These are phyloP conservation scores for Drosophila littoralis DNA, from an alignment of 1,140 invertebrate species.

Conservation along the genomic window DNA sequence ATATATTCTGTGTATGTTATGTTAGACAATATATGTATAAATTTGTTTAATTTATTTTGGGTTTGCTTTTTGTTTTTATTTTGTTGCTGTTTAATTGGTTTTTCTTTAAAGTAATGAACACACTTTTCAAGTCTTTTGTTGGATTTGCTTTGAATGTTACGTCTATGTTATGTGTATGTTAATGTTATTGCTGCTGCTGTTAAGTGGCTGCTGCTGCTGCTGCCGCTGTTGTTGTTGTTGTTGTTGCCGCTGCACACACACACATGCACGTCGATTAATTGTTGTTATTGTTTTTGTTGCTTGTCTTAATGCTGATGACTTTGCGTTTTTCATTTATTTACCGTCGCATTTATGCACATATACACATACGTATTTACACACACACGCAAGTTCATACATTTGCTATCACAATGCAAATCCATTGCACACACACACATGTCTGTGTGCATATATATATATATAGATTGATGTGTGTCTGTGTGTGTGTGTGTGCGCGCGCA, in stretches of 20 bases:
- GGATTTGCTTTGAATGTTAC: constrained; percentile 49
- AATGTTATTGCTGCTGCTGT: constrained; percentile 27
- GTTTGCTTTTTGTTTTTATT: constrained; percentile 28
- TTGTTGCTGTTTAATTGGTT: constrained; percentile 34
- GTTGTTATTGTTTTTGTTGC: constrained; percentile 8
- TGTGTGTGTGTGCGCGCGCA: constrained; percentile 36
- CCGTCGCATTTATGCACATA: constrained; percentile 1
- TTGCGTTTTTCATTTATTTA: constrained; percentile 30
- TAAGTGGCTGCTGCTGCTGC: constrained; percentile 29
- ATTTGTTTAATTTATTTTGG: constrained; percentile 30
- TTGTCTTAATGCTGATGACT: constrained; percentile 28
- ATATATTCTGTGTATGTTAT: constrained; percentile 21
- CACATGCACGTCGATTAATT: constrained; percentile 9
- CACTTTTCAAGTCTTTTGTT: constrained; percentile 76
- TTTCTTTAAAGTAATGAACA: constrained; percentile 78
- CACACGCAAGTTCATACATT: constrained; percentile 3
- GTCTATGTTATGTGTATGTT: constrained; percentile 40
- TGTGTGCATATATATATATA: not conserved
- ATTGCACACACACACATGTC: constrained; percentile 35
- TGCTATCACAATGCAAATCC: constrained; percentile 43
- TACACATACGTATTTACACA: constrained; percentile 3
- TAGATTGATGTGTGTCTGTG: not conserved
- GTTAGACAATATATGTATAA: constrained; percentile 41
- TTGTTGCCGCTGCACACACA: too few relatives aligned
- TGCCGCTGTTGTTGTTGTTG: constrained; percentile 21